phyloP scores from a whole-genome alignment of 1,140 invertebrate genomes.

The Cecropterus lyciades region DNA sequence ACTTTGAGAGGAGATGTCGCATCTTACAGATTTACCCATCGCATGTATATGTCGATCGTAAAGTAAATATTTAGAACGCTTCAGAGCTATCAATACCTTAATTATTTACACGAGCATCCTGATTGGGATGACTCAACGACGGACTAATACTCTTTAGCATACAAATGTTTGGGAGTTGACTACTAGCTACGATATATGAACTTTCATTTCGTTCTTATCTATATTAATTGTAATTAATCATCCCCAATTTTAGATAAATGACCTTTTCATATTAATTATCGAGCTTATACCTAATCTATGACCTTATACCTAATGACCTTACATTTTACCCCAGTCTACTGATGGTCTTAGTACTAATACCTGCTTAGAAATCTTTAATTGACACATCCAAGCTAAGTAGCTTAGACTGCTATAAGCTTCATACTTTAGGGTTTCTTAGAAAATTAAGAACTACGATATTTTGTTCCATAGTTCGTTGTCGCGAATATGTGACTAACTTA shows the following conservation, averaged over 20 bases:
- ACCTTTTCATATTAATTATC: no score
- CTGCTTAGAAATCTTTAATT: background rate
- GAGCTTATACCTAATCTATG: no score
- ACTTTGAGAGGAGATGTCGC: constrained; percentile 32
- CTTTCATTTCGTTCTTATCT: background rate
- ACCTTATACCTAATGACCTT: no score
- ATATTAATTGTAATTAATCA: background rate
- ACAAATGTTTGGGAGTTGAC: constrained; percentile 8
- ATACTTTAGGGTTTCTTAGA: background rate
- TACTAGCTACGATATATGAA: background rate
- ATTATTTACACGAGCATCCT: constrained; percentile 25
- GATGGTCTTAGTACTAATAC: no score
- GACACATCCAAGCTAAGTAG: background rate
- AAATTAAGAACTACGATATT: background rate
- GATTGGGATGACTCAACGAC: constrained; percentile 14
- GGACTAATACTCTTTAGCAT: constrained; percentile 13
- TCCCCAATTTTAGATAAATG: no score
- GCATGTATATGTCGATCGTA: constrained; percentile 2
- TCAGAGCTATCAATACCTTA: constrained; percentile 7
- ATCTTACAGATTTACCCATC: background rate
- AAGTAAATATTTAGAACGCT: constrained; percentile 23
- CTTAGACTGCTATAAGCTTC: background rate
- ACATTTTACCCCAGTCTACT: no score
- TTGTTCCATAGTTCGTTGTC: no score
- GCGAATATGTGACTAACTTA: no score